Percentiles rank a stretch among this genome's conserved stretches.
Conservation (phyloP, 2,113 vertebrate genomes). For the Isichthys henryi region DNA sequence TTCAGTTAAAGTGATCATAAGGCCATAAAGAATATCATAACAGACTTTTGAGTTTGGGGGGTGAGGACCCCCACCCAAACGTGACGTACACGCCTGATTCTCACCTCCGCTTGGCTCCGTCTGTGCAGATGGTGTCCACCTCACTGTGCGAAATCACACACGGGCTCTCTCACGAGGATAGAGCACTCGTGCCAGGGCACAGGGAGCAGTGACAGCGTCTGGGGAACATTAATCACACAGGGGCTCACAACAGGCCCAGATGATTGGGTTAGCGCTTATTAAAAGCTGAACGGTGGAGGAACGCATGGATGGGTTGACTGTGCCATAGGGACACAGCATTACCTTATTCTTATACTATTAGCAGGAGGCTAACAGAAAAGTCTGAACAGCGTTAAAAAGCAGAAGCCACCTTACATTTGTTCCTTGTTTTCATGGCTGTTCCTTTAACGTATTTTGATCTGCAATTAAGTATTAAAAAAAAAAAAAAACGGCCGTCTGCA, state of each 20-base stretch:
- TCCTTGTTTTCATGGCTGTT: not conserved
- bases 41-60: not conserved
- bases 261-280: not conserved
- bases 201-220: not conserved
- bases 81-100: not conserved
- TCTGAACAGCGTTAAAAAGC: not conserved
- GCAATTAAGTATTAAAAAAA: not conserved
- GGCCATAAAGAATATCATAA: not conserved
- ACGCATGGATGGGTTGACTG: not conserved
- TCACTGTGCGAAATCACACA: not conserved
- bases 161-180: not conserved
- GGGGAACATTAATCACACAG: not conserved
- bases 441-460: conserved; percentile 10
- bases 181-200: not conserved
- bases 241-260: not conserved
- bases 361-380: not conserved
- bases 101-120: not conserved
- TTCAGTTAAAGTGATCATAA: not conserved
- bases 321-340: too few species aligned
- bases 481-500: not conserved
- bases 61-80: not conserved
- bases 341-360: not conserved
- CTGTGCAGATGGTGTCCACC: not conserved
- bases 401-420: not conserved
- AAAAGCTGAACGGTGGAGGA: not conserved